Evolutionary conservation across 2,113 vertebrate species (phyloP).

Genomic region (Calyptommatus sinebrachiatus): DNA sequence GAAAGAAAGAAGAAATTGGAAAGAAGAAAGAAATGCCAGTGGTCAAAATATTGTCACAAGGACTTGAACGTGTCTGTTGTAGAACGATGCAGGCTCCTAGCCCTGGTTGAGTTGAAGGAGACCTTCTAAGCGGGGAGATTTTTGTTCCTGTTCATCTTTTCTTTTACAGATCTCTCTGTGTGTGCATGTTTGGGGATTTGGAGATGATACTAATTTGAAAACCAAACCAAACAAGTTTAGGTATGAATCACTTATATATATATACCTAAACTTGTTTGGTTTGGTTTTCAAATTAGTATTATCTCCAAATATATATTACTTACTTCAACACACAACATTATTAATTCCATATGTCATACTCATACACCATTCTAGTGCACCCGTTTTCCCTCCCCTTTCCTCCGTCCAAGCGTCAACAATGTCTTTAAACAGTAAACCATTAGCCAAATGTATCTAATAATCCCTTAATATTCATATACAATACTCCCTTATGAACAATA

Average conservation of each 20-base stretch:
- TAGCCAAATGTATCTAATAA: too few species aligned
- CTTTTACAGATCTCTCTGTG: background rate
- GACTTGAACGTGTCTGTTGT: background rate
- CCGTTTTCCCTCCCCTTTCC: too few species aligned
- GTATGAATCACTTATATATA: too few species aligned
- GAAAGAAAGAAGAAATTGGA: background rate
- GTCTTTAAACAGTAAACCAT: too few species aligned
- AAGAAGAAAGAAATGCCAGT: background rate
- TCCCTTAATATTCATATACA: too few species aligned
- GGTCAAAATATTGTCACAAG: slow-evolving; percentile 1
- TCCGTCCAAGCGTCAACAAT: too few species aligned
- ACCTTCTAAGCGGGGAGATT: background rate
- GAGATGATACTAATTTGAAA: background rate
- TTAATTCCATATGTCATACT: too few species aligned
- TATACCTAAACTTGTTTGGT: background rate
- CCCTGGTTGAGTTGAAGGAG: background rate
- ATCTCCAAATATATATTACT: background rate
- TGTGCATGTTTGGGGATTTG: background rate
- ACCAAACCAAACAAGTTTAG: background rate
- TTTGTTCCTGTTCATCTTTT: background rate
- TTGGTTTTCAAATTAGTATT: background rate
- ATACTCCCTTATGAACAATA: too few species aligned
- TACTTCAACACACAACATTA: too few species aligned
- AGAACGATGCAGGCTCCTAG: background rate
- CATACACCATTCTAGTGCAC: too few species aligned